These are phyloP conservation scores for Anarrhichthys ocellatus DNA, from an alignment of 2,113 vertebrate species.

Conservation along the genomic window DNA sequence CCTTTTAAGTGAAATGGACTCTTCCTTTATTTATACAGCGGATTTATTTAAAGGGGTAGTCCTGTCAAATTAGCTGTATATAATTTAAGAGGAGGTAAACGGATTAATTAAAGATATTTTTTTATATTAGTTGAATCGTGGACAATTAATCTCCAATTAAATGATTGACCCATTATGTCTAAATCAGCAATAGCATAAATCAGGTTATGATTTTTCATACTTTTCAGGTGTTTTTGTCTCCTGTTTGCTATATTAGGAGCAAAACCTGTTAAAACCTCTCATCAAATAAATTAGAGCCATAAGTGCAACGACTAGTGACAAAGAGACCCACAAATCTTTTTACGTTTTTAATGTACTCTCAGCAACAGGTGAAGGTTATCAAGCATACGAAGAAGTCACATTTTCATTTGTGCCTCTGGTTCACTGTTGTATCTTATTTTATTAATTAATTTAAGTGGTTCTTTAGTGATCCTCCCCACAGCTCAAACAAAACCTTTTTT, in stretches of 20 bases:
- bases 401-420: background rate
- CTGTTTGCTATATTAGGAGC: background rate
- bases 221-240: background rate
- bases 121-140: background rate
- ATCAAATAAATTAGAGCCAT: background rate
- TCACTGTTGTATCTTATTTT: background rate
- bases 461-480: background rate
- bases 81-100: slow-evolving; percentile 14
- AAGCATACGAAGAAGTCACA: background rate
- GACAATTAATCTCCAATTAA: background rate
- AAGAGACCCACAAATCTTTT: background rate
- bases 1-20: slow-evolving; percentile 74
- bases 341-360: background rate
- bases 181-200: background rate
- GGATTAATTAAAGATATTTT: background rate
- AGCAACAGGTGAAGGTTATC: slow-evolving; percentile 12
- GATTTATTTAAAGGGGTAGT: slow-evolving; percentile 74
- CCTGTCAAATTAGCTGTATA: slow-evolving; percentile 49
- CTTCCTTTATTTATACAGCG: slow-evolving; percentile 48
- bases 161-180: background rate
- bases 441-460: background rate
- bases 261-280: background rate
- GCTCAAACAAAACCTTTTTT: background rate
- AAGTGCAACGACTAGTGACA: background rate
- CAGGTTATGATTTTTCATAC: background rate